Conservation (phyloP, 2,888 invertebrate genomes). For the Noctuana brunneofusca region DNA sequence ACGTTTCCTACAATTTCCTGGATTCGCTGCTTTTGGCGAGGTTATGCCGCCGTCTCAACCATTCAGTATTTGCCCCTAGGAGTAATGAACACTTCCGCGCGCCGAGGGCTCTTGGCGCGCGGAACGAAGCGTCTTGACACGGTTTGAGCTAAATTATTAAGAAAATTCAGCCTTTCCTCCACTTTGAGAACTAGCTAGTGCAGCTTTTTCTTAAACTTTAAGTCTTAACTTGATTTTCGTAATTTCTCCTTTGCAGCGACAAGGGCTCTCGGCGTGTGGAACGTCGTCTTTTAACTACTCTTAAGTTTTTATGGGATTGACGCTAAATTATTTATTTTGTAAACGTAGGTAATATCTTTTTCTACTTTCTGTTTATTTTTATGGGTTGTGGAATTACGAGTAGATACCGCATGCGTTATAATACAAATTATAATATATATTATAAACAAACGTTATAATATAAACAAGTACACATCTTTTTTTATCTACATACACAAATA, state of each 20-base stretch:
- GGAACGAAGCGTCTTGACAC: conserved; percentile 34
- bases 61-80: conserved; percentile 19
- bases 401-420: background rate
- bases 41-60: background rate
- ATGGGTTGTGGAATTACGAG: background rate
- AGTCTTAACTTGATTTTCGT: conserved; percentile 23
- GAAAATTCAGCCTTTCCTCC: conserved; percentile 29
- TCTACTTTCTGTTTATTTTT: background rate
- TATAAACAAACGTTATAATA: too few species aligned
- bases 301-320: conserved; percentile 8
- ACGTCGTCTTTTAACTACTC: conserved; percentile 11
- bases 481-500: too few species aligned
- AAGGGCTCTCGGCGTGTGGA: conserved; percentile 15
- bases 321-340: conserved; percentile 20
- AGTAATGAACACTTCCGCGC: conserved; percentile 32
- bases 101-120: conserved; percentile 20
- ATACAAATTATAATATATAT: too few species aligned
- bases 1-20: conserved; percentile 28
- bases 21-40: background rate
- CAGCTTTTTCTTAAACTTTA: conserved; percentile 27
- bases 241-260: conserved; percentile 26
- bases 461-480: too few species aligned
- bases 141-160: conserved; percentile 35
- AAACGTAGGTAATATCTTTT: background rate
- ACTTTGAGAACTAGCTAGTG: conserved; percentile 31